Evolutionary conservation across 2,113 vertebrate genomes (phyloP).

Genomic region (Cricetomys ansorgei): DNA sequence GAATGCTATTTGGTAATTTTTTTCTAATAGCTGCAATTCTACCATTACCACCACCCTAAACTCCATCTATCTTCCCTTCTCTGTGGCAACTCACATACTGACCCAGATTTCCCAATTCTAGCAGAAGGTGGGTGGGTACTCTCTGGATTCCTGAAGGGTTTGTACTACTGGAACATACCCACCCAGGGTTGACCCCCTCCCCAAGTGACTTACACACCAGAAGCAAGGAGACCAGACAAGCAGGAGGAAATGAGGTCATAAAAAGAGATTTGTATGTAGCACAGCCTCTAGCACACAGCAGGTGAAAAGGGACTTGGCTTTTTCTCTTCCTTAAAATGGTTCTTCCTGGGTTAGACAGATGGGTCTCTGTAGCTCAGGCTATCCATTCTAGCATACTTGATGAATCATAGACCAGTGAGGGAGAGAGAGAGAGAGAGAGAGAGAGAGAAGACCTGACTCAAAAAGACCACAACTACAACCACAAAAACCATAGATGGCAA

Average conservation of each 20-base stretch:
- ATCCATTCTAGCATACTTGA: not conserved
- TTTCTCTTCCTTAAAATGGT: slow-evolving; percentile 7
- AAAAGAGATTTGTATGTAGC: not conserved
- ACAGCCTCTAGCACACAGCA: not conserved
- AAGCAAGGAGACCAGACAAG: not conserved
- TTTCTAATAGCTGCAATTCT: not conserved
- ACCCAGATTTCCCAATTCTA: slow-evolving; percentile 32
- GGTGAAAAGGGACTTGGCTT: not conserved
- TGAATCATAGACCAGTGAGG: not conserved
- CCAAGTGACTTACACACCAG: not conserved
- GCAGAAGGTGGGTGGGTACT: slow-evolving; percentile 43
- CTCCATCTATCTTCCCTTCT: not conserved
- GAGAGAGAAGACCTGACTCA: not conserved
- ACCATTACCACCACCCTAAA: not conserved
- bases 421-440: not conserved
- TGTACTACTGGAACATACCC: slow-evolving; percentile 38
- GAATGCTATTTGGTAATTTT: not conserved
- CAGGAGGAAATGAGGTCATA: not conserved
- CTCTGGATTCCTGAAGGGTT: slow-evolving; percentile 73
- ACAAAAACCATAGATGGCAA: not conserved
- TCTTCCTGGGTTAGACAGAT: not conserved
- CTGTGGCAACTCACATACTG: not conserved
- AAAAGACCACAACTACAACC: not conserved
- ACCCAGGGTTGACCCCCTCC: slow-evolving; percentile 35
- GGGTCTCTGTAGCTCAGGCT: not conserved